Conservation (phyloP, 2,888 invertebrate species). For the Mythimna impura region DNA sequence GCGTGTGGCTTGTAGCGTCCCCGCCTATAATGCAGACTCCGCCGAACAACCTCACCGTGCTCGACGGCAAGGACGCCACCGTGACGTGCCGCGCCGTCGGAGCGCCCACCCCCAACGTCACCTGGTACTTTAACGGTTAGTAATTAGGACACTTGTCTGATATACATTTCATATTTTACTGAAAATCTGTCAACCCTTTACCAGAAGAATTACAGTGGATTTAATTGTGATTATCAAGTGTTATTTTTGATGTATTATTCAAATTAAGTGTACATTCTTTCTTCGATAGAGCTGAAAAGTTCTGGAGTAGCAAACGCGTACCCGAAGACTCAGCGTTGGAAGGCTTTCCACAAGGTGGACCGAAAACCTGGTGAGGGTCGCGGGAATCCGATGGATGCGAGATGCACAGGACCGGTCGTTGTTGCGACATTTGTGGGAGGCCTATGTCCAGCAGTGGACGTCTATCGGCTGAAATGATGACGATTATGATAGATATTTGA, state of each 20-base stretch:
- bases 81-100: constrained; percentile 96
- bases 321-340: too few species aligned
- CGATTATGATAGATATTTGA: not conserved
- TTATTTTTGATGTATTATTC: not conserved
- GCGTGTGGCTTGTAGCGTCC: constrained; percentile 93
- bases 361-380: too few species aligned
- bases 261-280: not conserved
- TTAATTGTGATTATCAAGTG: not conserved
- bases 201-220: not conserved
- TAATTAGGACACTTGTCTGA: constrained; percentile 47
- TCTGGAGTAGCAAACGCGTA: too few species aligned
- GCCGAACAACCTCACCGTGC: constrained; percentile 96
- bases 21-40: constrained; percentile 96
- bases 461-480: not conserved
- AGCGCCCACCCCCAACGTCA: constrained; percentile 97
- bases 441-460: too few species aligned
- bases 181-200: not conserved
- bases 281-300: too few species aligned
- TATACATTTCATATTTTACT: constrained; percentile 4
- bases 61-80: constrained; percentile 98
- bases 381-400: too few species aligned
- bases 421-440: too few species aligned
- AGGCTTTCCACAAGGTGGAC: too few species aligned
- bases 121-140: constrained; percentile 98
- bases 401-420: too few species aligned